Percentiles rank a stretch among this genome's conserved stretches.
Evolutionary conservation across 2,113 vertebrate species (phyloP).

Genomic region (Phyllostomus hastatus): DNA sequence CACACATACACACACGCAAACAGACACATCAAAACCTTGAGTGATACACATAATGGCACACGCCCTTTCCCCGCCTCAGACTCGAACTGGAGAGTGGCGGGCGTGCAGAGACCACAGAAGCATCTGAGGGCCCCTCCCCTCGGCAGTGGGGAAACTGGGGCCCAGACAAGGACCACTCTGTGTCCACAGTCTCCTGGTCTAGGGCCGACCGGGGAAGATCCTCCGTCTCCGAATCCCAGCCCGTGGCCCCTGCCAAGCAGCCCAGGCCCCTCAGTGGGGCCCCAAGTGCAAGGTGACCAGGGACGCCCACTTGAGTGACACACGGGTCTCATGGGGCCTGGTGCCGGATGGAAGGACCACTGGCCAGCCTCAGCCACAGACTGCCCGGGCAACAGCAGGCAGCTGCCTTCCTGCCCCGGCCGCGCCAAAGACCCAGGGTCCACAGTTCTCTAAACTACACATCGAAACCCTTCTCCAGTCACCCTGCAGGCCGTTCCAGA

Average conservation of each 20-base stretch:
- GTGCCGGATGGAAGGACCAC: too few species aligned
- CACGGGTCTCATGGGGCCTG: rapidly evolving
- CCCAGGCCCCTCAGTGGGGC: neutral
- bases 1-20: neutral
- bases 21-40: neutral
- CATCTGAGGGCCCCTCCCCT: neutral
- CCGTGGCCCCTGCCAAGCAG: neutral
- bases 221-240: neutral
- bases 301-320: neutral
- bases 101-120: neutral
- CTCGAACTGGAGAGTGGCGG: neutral
- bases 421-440: neutral
- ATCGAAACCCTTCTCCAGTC: neutral
- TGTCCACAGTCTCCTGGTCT: neutral
- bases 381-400: neutral
- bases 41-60: neutral
- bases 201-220: neutral
- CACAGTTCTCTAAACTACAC: neutral
- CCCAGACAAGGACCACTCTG: neutral
- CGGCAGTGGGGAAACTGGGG: neutral
- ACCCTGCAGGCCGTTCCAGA: neutral
- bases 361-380: neutral
- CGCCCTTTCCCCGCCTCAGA: neutral
- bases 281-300: neutral
- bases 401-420: neutral